A percentile compares a stretch with the other conserved stretches of the same genome.
phyloP scores from a whole-genome alignment of 2,888 invertebrate species.

The Eilema sororculum region DNA sequence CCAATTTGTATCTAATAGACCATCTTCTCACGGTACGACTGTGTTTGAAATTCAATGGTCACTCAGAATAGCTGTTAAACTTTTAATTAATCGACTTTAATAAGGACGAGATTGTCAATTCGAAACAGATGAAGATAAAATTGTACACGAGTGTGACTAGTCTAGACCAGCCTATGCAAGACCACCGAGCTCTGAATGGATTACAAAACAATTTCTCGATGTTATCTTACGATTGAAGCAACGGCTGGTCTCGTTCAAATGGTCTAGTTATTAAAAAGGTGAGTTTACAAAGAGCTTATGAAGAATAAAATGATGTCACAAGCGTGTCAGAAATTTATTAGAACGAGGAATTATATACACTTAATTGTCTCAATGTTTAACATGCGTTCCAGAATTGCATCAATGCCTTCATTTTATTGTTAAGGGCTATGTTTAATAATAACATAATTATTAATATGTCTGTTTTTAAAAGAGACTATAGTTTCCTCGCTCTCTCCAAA shows the following conservation, averaged over 20 bases:
- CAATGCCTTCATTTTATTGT: too few species aligned
- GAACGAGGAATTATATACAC: not conserved
- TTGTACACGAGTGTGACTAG: not conserved
- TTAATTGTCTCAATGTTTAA: not conserved
- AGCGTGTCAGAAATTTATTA: not conserved
- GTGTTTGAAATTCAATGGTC: too few species aligned
- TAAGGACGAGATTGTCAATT: too few species aligned
- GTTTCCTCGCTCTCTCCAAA: too few species aligned
- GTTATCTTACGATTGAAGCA: conserved; percentile 31
- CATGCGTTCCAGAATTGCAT: not conserved
- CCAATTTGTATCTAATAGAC: too few species aligned
- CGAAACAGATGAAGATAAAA: not conserved
- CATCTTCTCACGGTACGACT: too few species aligned
- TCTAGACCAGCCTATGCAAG: conserved; percentile 15
- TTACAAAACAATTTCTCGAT: conserved; percentile 40
- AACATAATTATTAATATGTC: too few species aligned
- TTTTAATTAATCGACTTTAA: too few species aligned
- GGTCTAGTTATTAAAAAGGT: conserved; percentile 13
- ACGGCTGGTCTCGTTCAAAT: conserved; percentile 16
- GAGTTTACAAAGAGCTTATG: not conserved
- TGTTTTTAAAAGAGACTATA: too few species aligned
- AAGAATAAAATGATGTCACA: conserved; percentile 11
- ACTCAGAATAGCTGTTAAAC: too few species aligned
- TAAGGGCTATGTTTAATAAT: too few species aligned
- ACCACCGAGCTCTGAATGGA: conserved; percentile 18